A percentile compares a stretch with the other conserved stretches of the same genome.
phyloP scores from a whole-genome alignment of 2,113 vertebrate genomes.

The Condylura cristata region DNA sequence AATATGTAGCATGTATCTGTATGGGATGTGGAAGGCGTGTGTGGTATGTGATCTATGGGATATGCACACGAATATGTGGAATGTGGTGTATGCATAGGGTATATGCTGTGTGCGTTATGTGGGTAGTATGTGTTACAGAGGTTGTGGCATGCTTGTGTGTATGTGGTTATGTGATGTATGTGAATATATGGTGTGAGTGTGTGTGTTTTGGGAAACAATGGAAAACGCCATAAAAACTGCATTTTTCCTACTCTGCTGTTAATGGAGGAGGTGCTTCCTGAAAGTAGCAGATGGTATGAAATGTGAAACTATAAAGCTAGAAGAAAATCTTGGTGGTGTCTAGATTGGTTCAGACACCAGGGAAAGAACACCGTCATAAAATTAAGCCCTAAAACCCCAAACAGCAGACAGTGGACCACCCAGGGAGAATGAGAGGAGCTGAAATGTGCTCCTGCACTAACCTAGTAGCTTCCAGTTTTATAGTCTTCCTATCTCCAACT shows the following conservation, averaged over 20 bases:
- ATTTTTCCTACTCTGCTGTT: background rate
- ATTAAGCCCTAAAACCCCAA: background rate
- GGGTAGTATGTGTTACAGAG: too few relatives aligned
- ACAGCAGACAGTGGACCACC: background rate
- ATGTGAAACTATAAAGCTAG: constrained; percentile 22
- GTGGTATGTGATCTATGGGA: background rate
- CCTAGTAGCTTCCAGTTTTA: background rate
- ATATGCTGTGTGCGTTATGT: background rate
- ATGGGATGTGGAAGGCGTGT: background rate
- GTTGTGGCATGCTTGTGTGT: background rate
- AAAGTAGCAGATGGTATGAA: constrained; percentile 42
- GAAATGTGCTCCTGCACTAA: background rate
- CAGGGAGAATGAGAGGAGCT: background rate
- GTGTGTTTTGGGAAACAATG: background rate
- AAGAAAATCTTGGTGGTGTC: background rate
- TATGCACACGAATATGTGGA: background rate
- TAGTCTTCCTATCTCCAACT: too few relatives aligned
- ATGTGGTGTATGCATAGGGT: background rate
- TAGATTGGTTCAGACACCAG: constrained; percentile 39
- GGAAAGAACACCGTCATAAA: background rate
- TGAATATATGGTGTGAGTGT: background rate
- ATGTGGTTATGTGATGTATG: background rate
- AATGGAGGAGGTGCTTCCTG: constrained; percentile 13
- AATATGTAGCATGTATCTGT: too few relatives aligned
- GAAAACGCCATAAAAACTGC: background rate